These are phyloP conservation scores for Oryzias curvinotus DNA, from an alignment of 2,113 vertebrate species.

Conservation along the genomic window DNA sequence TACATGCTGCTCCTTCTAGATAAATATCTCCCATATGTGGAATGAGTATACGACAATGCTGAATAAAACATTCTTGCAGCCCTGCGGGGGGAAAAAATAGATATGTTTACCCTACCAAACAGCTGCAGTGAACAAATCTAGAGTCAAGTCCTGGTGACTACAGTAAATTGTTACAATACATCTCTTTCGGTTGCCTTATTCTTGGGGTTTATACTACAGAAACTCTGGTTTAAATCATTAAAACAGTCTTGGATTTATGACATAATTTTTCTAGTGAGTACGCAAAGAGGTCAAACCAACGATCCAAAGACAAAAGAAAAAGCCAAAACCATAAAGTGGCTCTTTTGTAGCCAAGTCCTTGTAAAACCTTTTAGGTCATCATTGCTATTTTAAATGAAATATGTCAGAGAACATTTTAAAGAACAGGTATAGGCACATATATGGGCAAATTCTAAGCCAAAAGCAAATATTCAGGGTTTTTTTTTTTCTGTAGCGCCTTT, in stretches of 20 bases:
- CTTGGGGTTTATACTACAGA: conserved; percentile 39
- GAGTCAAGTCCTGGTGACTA: conserved; percentile 33
- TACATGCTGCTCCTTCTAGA: conserved; percentile 34
- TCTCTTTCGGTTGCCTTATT: conserved; percentile 10
- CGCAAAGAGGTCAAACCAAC: conserved; percentile 65
- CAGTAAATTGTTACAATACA: conserved; percentile 37
- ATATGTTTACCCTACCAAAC: conserved; percentile 3
- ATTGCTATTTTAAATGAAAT: neutral
- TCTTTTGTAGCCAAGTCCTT: conserved; percentile 54
- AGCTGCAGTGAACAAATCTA: conserved; percentile 35
- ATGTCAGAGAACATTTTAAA: too few species aligned
- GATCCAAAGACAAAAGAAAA: conserved; percentile 34
- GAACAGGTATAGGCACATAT: too few species aligned
- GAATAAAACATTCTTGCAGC: conserved; percentile 50
- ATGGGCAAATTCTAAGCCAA: too few species aligned
- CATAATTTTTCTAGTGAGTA: conserved; percentile 50
- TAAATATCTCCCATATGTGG: conserved; percentile 33
- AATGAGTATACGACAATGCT: conserved; percentile 19
- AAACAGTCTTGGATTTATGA: conserved; percentile 63
- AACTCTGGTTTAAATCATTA: conserved; percentile 62
- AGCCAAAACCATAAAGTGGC: conserved; percentile 56
- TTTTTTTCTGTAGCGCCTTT: too few species aligned
- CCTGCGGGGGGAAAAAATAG: conserved; percentile 13
- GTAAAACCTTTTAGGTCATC: conserved; percentile 61
- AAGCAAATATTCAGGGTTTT: too few species aligned